A percentile compares a stretch with the other conserved stretches of the same genome.
Evolutionary conservation across 1,140 invertebrate species (phyloP).

Genomic region (Leptinotarsa texana): DNA sequence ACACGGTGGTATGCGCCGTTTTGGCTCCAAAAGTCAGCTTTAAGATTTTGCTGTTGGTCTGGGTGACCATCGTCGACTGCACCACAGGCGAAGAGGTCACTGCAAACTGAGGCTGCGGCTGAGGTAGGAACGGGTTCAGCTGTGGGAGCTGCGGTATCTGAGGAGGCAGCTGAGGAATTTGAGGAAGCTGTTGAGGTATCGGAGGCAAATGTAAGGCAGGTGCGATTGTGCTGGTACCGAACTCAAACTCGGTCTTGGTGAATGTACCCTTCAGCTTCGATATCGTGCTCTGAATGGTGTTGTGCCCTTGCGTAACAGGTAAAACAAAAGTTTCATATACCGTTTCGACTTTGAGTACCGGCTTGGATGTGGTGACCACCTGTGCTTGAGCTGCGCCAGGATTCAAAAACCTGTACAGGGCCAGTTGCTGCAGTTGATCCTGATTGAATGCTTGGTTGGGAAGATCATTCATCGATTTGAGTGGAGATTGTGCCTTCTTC

Average conservation of each 20-base stretch:
- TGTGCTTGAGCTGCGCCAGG: conserved; percentile 67
- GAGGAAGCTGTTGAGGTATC: conserved; percentile 43
- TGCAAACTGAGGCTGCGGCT: conserved; percentile 66
- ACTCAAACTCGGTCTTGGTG: conserved; percentile 71
- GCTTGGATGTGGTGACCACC: conserved; percentile 76
- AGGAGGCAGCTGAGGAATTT: conserved; percentile 53
- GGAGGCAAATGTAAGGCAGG: conserved; percentile 50
- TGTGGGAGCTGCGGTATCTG: conserved; percentile 53
- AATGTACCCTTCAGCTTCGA: conserved; percentile 70
- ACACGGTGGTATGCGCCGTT: conserved; percentile 84
- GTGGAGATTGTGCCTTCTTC: conserved; percentile 65
- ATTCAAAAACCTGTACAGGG: conserved; percentile 71
- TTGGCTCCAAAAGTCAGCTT: conserved; percentile 88
- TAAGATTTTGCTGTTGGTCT: conserved; percentile 79
- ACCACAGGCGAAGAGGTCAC: conserved; percentile 81
- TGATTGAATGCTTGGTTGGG: conserved; percentile 63
- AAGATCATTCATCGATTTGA: conserved; percentile 42
- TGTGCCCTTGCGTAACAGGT: conserved; percentile 73
- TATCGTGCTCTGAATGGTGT: conserved; percentile 75
- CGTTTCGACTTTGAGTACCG: conserved; percentile 74
- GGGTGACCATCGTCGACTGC: conserved; percentile 76
- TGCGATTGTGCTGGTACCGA: conserved; percentile 71
- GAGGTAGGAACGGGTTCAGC: conserved; percentile 56
- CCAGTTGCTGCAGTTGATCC: conserved; percentile 76
- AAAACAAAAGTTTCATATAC: conserved; percentile 81